Evolutionary conservation across 2,797 vertebrate genomes (phyloP), one percentile per base, ranked within the genome.

Genomic region (Hozukius guyotensis): DNA sequence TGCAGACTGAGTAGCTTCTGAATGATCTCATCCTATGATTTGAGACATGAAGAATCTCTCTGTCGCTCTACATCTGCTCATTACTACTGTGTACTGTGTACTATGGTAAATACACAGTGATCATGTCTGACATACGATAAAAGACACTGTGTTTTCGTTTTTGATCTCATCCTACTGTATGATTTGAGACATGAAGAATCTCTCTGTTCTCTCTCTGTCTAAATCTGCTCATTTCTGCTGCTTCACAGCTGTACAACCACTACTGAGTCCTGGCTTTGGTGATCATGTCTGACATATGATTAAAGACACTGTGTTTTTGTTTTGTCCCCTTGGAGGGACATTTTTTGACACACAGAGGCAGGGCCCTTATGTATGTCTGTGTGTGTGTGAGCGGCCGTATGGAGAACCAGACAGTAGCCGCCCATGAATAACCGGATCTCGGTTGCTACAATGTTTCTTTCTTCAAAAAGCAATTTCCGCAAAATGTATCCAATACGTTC

Each of bases 11-110:
- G 79, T 72, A 85, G 87, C 92, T 94, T 78, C 87, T 90, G 91
- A 86, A 90, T 93, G 93, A 93, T 90, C 91, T 94, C 93, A 95
- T 93, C 79, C 81, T 80, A 86, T 94, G 92, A 94, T 94, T 90
- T 90, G 88, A 91, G 86, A 70, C 87, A 85, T 78, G 78, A 93
- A 90, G 81, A 94, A 92, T 92, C 86, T 72, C 72, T 82, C 64
- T 83, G 78, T 82, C 36, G 71, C 70, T 77, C 34, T 38, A 46
- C 14, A 82, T 73, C 22, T 61, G 61, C 63, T 68, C 82, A 72
- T 62, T 10, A 36, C 56, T 68, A 61, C 69, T 66, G 24, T 29
- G 18, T 49, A 49, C 46, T n/a, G 59, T n/a, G 29, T 32, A 20
- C 20, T 16, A 42, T 42, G 52, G 29, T n/a, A 32, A 24, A 6